Evolutionary conservation across 2,888 invertebrate genomes (phyloP), one percentile per base, ranked within the genome.

Genomic region (Ditula angustiorana): DNA sequence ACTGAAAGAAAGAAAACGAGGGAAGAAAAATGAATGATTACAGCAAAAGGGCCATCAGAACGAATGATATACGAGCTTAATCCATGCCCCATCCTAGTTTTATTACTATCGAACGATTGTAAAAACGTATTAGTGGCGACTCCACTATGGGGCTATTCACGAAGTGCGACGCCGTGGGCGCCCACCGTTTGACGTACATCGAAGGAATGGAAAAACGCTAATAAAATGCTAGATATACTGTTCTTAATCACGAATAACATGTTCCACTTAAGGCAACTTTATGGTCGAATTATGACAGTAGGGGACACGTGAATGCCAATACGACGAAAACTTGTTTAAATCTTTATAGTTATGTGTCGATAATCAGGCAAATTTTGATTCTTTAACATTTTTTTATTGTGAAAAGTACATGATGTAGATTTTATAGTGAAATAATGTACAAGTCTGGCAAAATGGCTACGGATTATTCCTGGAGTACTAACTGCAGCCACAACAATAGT

Each of bases 1-100:
- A 87, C 82, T 85, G 86, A 86, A 90, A 84, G 87, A 86, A 87
- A 86, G 88, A 88, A 88, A 88, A 88, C 86, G 87, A 87, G 86
- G 86, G 91, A 90, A 89, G 90, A 91, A 90, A 92, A 92, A 92
- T 92, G 92, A 92, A 91, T 90, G 92, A 92, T 92, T 91, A 90
- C 88, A 82, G 89, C 91, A 92, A 92, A 92, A 92, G 86, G 89
- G 90, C 90, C 86, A 91, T 92, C 91, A 91, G 86, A 89, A 88
- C 88, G 90, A 90, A 91, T 92, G 92, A 92, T 92, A 90, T 90
- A 92, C 88, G 92, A 91, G 86, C 88, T 89, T 91, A 92, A 92
- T 91, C 90, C 88, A 78, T 82, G 86, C 81, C 84, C 88, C 85
- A 87, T 91, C 90, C 87, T 87, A 89, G 91, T 91, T 92, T 92